Conservation (phyloP, 2,797 vertebrate genomes). For the Urosaurus nigricauda region DNA sequence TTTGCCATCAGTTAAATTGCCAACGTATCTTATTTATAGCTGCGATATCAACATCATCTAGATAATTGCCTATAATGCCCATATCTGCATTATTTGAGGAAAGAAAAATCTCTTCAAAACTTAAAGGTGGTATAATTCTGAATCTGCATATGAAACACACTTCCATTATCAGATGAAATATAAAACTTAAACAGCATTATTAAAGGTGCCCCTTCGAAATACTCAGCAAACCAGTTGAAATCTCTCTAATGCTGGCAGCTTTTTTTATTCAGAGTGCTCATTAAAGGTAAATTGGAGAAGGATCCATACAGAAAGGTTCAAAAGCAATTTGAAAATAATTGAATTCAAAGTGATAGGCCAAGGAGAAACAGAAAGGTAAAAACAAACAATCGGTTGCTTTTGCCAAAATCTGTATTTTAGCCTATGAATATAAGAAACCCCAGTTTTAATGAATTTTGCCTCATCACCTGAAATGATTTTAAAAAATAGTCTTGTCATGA, state of each 20-base stretch:
- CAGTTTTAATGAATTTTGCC: not conserved
- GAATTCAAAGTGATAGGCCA: conserved; percentile 42
- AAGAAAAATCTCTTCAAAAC: conserved; percentile 30
- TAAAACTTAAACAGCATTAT: not conserved
- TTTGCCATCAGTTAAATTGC: not conserved
- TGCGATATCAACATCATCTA: conserved; percentile 25
- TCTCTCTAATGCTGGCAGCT: not conserved
- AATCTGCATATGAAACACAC: not conserved
- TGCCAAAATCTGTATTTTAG: conserved; percentile 17
- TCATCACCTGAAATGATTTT: not conserved
- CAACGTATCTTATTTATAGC: conserved; percentile 31
- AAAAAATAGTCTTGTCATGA: not conserved
- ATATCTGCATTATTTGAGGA: conserved; percentile 3
- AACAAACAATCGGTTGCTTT: not conserved
- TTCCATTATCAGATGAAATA: not conserved
- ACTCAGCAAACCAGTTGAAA: not conserved
- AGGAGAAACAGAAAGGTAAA: conserved; percentile 13
- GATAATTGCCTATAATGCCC: conserved; percentile 32
- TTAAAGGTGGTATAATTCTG: conserved; percentile 3
- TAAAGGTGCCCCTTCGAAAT: not conserved
- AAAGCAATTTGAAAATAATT: conserved; percentile 39
- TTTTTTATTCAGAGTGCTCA: conserved; percentile 15
- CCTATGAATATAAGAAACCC: conserved; percentile 18
- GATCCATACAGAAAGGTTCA: conserved; percentile 15
- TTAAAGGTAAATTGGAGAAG: conserved; percentile 26